A percentile compares a stretch with the other conserved stretches of the same genome.
These are phyloP conservation scores for Sciurus carolinensis DNA, from an alignment of 2,797 vertebrate species.

Conservation along the genomic window DNA sequence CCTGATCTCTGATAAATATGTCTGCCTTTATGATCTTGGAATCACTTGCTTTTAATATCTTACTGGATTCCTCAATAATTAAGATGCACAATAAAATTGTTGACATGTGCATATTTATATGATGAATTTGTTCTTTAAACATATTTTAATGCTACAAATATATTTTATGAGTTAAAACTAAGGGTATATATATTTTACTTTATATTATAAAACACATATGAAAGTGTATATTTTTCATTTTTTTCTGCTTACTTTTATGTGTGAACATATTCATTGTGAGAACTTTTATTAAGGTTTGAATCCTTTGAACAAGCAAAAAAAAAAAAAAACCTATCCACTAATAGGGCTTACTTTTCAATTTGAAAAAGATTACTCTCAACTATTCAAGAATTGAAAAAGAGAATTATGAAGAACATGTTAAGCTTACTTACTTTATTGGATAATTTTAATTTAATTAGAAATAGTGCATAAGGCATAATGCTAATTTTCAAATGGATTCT, in stretches of 20 bases:
- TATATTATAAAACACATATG: background rate
- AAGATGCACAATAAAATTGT: background rate
- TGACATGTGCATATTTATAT: background rate
- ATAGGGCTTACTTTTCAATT: background rate
- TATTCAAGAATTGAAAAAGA: background rate
- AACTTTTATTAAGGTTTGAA: background rate
- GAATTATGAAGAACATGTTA: background rate
- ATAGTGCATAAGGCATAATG: background rate
- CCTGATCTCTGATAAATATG: background rate
- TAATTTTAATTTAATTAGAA: slow-evolving; percentile 35
- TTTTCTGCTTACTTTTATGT: background rate
- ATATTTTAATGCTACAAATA: background rate
- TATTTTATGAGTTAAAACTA: background rate
- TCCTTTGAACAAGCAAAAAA: background rate
- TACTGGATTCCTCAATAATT: slow-evolving; percentile 27
- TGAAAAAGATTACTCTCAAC: background rate
- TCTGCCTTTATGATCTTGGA: background rate
- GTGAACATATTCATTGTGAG: background rate
- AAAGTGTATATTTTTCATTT: background rate
- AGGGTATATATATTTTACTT: too few species aligned
- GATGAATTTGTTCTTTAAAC: background rate
- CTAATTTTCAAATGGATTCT: slow-evolving; percentile 23
- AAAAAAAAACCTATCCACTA: background rate
- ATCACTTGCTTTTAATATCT: background rate
- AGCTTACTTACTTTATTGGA: slow-evolving; percentile 6